Percentiles rank a stretch among this genome's conserved stretches.
Conservation (phyloP, 1,140 invertebrate genomes). For the Apis cerana region DNA sequence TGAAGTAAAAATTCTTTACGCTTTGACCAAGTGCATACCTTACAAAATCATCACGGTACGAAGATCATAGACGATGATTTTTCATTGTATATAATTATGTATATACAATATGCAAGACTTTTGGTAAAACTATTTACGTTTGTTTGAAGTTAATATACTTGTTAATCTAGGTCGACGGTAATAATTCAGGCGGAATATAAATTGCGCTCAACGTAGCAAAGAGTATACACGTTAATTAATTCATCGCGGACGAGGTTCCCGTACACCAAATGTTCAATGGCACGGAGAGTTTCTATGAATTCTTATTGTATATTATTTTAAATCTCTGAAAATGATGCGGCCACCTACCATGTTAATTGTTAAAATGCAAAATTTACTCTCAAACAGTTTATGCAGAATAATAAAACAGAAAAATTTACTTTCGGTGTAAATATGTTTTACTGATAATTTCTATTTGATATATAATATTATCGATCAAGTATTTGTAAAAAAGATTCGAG, state of each 20-base stretch:
- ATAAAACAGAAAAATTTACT: not conserved
- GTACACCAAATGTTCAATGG: slow-evolving; percentile 34
- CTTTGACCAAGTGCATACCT: slow-evolving; percentile 73
- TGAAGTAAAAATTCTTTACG: slow-evolving; percentile 78
- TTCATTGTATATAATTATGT: slow-evolving; percentile 77
- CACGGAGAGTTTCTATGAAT: slow-evolving; percentile 17
- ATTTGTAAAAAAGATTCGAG: not conserved
- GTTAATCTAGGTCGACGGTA: slow-evolving; percentile 68
- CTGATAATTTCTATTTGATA: not conserved
- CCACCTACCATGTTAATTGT: not conserved
- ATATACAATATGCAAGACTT: slow-evolving; percentile 78
- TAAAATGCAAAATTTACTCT: slow-evolving; percentile 18
- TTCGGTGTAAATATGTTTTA: not conserved
- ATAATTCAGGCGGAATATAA: slow-evolving; percentile 72
- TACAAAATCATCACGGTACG: slow-evolving; percentile 77
- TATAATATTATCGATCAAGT: not conserved
- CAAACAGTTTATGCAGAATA: not conserved
- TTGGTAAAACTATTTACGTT: slow-evolving; percentile 72
- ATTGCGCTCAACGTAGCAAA: slow-evolving; percentile 60
- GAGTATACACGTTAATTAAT: slow-evolving; percentile 47
- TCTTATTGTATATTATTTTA: slow-evolving; percentile 15
- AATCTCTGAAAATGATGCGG: slow-evolving; percentile 9
- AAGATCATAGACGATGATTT: slow-evolving; percentile 74
- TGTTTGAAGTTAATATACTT: slow-evolving; percentile 66
- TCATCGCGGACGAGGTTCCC: slow-evolving; percentile 51